phyloP scores from a whole-genome alignment of 1,140 invertebrate genomes.

The Diuraphis noxia region DNA sequence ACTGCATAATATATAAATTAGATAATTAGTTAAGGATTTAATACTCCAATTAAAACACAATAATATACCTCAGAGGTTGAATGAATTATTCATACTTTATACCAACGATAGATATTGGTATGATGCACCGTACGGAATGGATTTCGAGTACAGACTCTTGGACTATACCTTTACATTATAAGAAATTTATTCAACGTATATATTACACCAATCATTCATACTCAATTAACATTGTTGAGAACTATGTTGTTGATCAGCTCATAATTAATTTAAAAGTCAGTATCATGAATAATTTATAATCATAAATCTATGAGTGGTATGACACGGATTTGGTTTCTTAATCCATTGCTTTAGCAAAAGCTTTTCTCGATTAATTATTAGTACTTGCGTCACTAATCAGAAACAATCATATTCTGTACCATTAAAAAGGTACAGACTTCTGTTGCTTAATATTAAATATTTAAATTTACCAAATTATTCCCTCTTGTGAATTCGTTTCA shows the following conservation, averaged over 20 bases:
- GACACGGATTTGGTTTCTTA: background rate
- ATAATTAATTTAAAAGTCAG: background rate
- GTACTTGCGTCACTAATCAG: background rate
- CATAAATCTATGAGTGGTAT: background rate
- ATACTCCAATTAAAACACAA: background rate
- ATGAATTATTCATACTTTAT: background rate
- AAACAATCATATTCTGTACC: background rate
- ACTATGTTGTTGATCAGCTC: background rate
- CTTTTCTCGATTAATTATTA: background rate
- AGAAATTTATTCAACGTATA: background rate
- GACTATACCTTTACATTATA: background rate
- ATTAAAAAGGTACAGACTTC: background rate
- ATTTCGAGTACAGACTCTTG: background rate
- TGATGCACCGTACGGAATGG: background rate
- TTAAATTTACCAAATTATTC: background rate
- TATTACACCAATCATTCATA: background rate
- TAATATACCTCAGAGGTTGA: background rate
- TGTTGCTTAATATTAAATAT: background rate
- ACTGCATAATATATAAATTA: too few species aligned
- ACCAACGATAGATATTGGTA: background rate
- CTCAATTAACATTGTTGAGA: background rate
- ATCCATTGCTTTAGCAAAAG: background rate
- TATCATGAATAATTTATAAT: background rate
- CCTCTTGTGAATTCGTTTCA: background rate
- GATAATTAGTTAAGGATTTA: too few species aligned